Evolutionary conservation across 2,888 invertebrate species (phyloP).

Genomic region (Drosophila colorata): DNA sequence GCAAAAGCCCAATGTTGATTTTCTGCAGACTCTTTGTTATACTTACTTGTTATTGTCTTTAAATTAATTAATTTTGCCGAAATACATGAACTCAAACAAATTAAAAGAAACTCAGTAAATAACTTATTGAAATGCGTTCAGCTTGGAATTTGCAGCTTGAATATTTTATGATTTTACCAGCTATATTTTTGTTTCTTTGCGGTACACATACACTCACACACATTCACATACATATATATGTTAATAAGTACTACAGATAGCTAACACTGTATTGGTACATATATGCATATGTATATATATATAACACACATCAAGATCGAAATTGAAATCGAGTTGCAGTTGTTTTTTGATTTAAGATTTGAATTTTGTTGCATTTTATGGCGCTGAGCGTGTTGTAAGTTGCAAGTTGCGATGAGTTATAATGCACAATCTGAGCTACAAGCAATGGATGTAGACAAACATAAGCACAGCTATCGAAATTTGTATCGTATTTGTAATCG

Average conservation of each 20-base stretch:
- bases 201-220: too few species aligned
- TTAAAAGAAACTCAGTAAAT: background rate
- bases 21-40: too few species aligned
- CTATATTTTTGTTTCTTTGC: background rate
- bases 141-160: background rate
- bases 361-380: constrained; percentile 1
- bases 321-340: constrained; percentile 1
- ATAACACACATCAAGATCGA: constrained; percentile 4
- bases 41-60: too few species aligned
- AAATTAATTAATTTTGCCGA: too few species aligned
- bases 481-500: constrained; percentile 1
- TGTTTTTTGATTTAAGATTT: constrained; percentile 3
- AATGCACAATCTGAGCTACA: constrained; percentile 28
- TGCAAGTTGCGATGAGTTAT: constrained; percentile 21
- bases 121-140: background rate
- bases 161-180: background rate
- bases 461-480: background rate
- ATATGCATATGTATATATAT: background rate
- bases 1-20: too few species aligned
- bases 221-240: background rate
- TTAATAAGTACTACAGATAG: background rate
- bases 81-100: background rate
- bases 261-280: background rate
- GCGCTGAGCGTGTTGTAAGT: constrained; percentile 8
- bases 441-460: constrained; percentile 10